Evolutionary conservation across 1,140 invertebrate species (phyloP), one percentile per base, ranked within the genome.

Genomic region (Drosophila kepulauana): DNA sequence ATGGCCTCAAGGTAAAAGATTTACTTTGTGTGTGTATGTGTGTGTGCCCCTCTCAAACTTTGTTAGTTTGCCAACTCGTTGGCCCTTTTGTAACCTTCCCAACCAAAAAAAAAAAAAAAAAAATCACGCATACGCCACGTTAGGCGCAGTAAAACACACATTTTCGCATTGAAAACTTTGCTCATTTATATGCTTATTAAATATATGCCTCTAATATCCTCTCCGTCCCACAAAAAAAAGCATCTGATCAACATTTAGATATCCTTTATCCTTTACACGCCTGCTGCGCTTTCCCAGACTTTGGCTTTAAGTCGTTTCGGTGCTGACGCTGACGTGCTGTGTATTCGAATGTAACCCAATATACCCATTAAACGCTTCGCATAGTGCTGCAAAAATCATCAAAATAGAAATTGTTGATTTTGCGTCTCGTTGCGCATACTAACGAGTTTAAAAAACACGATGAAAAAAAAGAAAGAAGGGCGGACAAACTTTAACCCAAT

Each of bases 401-500:
- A 78, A 89, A 88, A 84, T 84, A 89, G 86, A 89, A 85, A 88
- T 89, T 89, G 85, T 88, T 89, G 85, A 89, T 88, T 89, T 89
- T 89, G 85, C 85, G 85, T 89, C 64, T 89, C 85, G 85, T 68
- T 89, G 81, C 78, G 85, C 85, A 88, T 88, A 88, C 85, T 85
- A 88, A 88, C 85, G 85, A 88, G 78, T 75, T 88, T 69, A 48
- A 56, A 46, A 84, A 72, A 78, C 33, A 33, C 33, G 33, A 33
- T 0, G 33, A 8, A 33, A 8, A 5, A 33, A 7, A 8, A 3
- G 20, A 1, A 33, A 33, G 20, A 25, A 5, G 33, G 33, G 33
- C 33, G 7, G 33, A 25, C 20, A 33, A 33, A 38, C 35, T 38
- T 38, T 38, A 38, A 38, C 35, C 7, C 35, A 10, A 7, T 38